Conservation (phyloP, 2,113 vertebrate genomes). For the Xerus inauris region DNA sequence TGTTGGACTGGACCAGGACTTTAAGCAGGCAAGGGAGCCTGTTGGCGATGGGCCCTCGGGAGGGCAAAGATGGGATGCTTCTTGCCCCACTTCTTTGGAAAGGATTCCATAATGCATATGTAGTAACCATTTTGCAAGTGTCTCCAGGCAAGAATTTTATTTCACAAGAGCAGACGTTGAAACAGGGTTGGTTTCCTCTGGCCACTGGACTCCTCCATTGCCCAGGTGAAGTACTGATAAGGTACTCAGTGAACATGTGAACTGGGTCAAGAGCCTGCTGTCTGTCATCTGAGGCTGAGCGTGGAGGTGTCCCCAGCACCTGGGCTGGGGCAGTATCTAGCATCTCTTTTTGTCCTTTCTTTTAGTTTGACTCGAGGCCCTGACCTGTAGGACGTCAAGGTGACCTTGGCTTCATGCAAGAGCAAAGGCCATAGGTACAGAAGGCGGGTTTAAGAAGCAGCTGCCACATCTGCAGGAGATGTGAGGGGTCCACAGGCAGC, state of each 20-base stretch:
- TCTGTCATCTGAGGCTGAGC: not conserved
- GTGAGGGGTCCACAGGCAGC: not conserved
- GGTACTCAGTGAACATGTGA: not conserved
- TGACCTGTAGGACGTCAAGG: not conserved
- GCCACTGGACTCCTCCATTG: not conserved
- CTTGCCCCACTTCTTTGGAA: not conserved
- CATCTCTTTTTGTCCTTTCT: not conserved
- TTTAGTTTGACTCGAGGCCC: not conserved
- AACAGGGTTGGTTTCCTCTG: not conserved
- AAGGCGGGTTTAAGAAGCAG: not conserved
- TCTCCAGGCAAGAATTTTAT: slow-evolving; percentile 20
- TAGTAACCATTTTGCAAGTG: not conserved
- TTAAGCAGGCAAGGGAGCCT: not conserved
- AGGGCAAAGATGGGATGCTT: no score
- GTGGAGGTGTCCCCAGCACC: not conserved
- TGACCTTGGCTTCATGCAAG: not conserved
- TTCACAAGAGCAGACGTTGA: not conserved
- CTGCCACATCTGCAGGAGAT: not conserved
- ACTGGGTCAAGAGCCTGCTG: not conserved
- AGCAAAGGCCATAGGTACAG: not conserved
- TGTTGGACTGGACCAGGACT: not conserved
- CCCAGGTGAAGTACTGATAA: not conserved
- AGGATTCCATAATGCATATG: not conserved
- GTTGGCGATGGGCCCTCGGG: not conserved
- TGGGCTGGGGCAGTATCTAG: not conserved